Percentiles rank a stretch among this genome's conserved stretches.
Conservation (phyloP, 2,888 invertebrate species). For the Leptinotarsa peninsularis region DNA sequence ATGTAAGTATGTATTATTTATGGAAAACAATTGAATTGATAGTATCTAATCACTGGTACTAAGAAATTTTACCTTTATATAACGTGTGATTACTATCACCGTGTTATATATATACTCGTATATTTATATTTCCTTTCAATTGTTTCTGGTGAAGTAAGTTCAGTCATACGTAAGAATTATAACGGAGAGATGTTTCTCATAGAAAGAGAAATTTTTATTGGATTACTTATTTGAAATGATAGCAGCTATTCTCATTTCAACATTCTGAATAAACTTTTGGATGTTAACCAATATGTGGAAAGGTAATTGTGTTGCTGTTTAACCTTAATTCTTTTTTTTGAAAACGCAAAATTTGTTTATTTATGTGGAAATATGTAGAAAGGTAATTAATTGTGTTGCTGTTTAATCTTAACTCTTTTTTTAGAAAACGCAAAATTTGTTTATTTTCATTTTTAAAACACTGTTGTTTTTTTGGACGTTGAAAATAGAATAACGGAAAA, state of each 20-base stretch:
- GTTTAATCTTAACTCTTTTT: no score
- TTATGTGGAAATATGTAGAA: neutral
- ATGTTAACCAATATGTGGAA: neutral
- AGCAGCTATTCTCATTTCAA: neutral
- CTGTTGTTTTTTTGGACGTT: no score
- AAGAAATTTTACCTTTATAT: slow-evolving; percentile 1
- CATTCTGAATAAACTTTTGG: neutral
- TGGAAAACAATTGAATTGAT: slow-evolving; percentile 6
- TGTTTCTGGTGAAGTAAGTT: neutral
- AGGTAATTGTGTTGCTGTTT: no score
- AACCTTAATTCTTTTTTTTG: no score
- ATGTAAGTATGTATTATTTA: slow-evolving; percentile 1
- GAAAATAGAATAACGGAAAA: no score
- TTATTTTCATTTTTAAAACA: no score
- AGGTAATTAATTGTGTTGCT: no score
- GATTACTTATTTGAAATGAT: neutral
- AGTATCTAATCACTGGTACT: neutral
- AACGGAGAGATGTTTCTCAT: slow-evolving; percentile 3
- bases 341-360: no score
- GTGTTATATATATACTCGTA: neutral
- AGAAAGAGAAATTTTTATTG: slow-evolving; percentile 1
- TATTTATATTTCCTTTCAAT: neutral
- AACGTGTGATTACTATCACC: slow-evolving; percentile 1
- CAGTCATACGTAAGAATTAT: neutral
- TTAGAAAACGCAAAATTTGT: no score